These are phyloP conservation scores for Kradibia gibbosae DNA, from an alignment of 1,140 invertebrate genomes.

Conservation along the genomic window DNA sequence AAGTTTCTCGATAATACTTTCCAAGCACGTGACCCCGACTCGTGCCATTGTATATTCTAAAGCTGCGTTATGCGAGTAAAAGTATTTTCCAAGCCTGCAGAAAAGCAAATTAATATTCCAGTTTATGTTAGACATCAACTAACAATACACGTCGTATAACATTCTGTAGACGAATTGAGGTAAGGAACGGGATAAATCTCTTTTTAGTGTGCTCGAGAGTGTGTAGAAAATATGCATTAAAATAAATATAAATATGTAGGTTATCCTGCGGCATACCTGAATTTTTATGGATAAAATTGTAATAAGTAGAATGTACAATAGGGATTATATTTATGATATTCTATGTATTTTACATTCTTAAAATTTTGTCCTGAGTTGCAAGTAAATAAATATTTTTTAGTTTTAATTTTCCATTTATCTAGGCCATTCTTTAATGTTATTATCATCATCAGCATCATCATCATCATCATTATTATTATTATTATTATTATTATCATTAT, in stretches of 20 bases:
- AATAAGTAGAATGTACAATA: constrained; percentile 35
- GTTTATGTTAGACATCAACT: background rate
- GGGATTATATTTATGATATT: constrained; percentile 27
- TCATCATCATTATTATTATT: no score
- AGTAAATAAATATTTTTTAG: constrained; percentile 13
- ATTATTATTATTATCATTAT: no score
- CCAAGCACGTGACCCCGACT: background rate
- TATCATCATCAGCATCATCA: no score
- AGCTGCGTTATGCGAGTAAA: background rate
- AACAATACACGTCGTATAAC: background rate
- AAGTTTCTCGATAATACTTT: background rate
- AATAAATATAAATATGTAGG: constrained; percentile 39
- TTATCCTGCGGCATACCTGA: constrained; percentile 12
- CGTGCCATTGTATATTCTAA: background rate
- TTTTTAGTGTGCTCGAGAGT: background rate
- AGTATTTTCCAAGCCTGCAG: background rate
- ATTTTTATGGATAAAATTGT: constrained; percentile 39
- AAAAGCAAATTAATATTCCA: background rate
- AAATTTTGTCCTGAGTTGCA: constrained; percentile 1
- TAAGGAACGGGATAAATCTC: background rate
- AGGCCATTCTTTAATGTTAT: no score
- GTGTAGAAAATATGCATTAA: constrained; percentile 4
- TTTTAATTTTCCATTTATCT: background rate
- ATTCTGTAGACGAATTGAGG: background rate
- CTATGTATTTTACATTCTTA: constrained; percentile 16